Evolutionary conservation across 2,797 vertebrate species (phyloP).

Genomic region (Sebastes baramenuke): DNA sequence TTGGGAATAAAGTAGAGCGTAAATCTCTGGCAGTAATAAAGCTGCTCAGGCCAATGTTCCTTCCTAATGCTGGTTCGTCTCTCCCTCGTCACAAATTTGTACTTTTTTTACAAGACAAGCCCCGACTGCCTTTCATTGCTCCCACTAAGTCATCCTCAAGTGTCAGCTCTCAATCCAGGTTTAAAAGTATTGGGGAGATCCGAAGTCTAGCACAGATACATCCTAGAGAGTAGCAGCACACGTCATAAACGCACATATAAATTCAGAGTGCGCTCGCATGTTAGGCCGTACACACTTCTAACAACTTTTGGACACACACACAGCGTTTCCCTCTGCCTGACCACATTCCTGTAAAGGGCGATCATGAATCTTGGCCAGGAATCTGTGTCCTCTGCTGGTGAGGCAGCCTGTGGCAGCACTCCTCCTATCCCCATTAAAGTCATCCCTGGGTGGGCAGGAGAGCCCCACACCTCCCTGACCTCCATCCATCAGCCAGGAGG

Average conservation of each 20-base stretch:
- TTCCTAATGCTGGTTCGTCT: slow-evolving; percentile 76
- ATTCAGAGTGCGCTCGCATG: not conserved
- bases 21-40: slow-evolving; percentile 85
- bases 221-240: slow-evolving; percentile 12
- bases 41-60: slow-evolving; percentile 79
- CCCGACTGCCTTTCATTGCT: slow-evolving; percentile 59
- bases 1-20: slow-evolving; percentile 80
- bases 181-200: slow-evolving; percentile 41
- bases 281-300: not conserved
- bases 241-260: slow-evolving; percentile 7
- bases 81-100: slow-evolving; percentile 74
- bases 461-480: slow-evolving; percentile 71
- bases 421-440: slow-evolving; percentile 79
- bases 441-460: slow-evolving; percentile 80
- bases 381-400: slow-evolving; percentile 72
- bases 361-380: slow-evolving; percentile 81
- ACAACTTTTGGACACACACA: slow-evolving; percentile 5
- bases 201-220: slow-evolving; percentile 16
- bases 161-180: slow-evolving; percentile 70
- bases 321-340: slow-evolving; percentile 56
- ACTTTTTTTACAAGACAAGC: slow-evolving; percentile 68
- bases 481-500: slow-evolving; percentile 81
- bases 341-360: slow-evolving; percentile 80
- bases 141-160: slow-evolving; percentile 67
- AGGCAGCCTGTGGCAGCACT: slow-evolving; percentile 74